Conservation (phyloP, 1,140 invertebrate genomes). For the Plectrocnemia conspersa region DNA sequence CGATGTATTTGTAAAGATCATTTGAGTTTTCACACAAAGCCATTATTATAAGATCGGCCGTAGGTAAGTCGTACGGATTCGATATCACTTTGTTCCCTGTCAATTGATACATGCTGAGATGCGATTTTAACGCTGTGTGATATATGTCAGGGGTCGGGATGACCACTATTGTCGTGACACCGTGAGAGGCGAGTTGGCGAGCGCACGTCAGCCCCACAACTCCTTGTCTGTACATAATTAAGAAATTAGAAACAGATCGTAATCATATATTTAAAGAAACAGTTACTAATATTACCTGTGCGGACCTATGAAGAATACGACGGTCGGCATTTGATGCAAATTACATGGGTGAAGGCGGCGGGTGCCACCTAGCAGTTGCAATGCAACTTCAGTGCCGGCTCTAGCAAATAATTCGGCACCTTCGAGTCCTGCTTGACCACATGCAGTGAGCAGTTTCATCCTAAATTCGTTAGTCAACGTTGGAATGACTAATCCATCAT, state of each 20-base stretch:
- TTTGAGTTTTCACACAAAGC: constrained; percentile 55
- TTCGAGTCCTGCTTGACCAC: constrained; percentile 52
- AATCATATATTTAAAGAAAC: background rate
- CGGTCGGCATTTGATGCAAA: constrained; percentile 72
- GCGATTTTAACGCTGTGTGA: constrained; percentile 35
- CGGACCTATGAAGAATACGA: constrained; percentile 63
- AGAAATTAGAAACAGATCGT: constrained; percentile 1
- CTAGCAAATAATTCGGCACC: constrained; percentile 67
- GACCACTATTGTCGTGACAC: constrained; percentile 50
- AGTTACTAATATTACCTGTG: constrained; percentile 29
- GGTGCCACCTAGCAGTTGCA: constrained; percentile 75
- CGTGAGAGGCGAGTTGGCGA: constrained; percentile 77
- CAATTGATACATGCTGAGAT: constrained; percentile 60
- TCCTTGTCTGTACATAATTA: constrained; percentile 48
- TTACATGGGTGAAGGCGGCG: constrained; percentile 71
- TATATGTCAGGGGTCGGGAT: constrained; percentile 33
- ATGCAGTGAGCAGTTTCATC: constrained; percentile 58
- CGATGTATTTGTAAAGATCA: constrained; percentile 41
- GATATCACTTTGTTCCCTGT: constrained; percentile 54
- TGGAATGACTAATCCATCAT: constrained; percentile 71
- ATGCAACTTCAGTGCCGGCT: constrained; percentile 72
- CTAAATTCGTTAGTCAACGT: constrained; percentile 58
- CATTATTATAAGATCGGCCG: constrained; percentile 66
- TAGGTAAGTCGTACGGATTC: constrained; percentile 56
- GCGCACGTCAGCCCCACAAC: constrained; percentile 72